Evolutionary conservation across 2,797 vertebrate species (phyloP).

Genomic region (Manis javanica): DNA sequence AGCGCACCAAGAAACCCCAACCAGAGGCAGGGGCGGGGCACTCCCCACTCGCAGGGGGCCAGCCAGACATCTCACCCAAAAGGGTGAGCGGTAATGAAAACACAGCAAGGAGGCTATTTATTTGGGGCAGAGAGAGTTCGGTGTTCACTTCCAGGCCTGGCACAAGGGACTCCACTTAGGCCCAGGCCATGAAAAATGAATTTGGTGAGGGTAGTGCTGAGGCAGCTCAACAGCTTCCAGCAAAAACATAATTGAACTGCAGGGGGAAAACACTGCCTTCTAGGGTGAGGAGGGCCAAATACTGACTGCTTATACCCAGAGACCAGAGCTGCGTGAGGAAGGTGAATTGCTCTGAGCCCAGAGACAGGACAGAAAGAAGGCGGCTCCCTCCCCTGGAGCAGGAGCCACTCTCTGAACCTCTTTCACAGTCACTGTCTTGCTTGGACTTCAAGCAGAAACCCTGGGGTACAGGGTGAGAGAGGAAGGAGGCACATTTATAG

Average conservation of each 20-base stretch:
- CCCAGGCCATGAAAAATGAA: constrained; percentile 76
- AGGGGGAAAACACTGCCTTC: not conserved
- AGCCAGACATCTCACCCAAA: not conserved
- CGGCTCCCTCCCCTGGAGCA: rapidly evolving
- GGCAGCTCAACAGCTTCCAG: constrained; percentile 69
- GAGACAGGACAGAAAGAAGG: not conserved
- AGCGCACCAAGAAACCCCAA: not conserved
- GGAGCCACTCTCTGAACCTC: not conserved
- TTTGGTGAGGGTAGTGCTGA: constrained; percentile 75
- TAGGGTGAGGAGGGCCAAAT: not conserved
- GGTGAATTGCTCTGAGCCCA: not conserved
- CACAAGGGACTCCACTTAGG: constrained; percentile 35
- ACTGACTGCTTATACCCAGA: rapidly evolving
- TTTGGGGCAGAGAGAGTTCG: not conserved
- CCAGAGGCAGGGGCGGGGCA: not conserved
- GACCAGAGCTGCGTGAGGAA: rapidly evolving
- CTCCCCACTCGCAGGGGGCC: not conserved
- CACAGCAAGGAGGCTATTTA: constrained; percentile 55
- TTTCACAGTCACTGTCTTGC: not conserved
- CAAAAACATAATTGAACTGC: constrained; percentile 60
- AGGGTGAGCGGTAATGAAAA: constrained; percentile 22
- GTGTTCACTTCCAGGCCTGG: constrained; percentile 66
- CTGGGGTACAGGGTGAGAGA: not conserved
- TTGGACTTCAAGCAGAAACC: not conserved
- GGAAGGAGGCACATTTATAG: not conserved